Evolutionary conservation across 2,888 invertebrate genomes (phyloP), one percentile per base, ranked within the genome.

Genomic region (Ophraella communa): DNA sequence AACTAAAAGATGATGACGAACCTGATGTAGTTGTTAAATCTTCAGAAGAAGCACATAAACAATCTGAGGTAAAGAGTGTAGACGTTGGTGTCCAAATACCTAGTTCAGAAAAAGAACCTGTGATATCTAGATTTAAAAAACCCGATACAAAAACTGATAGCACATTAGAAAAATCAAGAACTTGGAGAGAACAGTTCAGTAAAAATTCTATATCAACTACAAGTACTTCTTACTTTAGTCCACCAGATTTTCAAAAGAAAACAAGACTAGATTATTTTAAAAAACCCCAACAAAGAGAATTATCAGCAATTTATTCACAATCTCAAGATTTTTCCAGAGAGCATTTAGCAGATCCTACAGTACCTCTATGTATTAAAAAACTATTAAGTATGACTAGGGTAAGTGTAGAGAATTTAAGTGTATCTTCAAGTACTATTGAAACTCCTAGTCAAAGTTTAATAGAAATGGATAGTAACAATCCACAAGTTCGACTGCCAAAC

Each of bases 321-420:
- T 17, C 7, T 7, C 39, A 39, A 39, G 39, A 59, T n/a, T 24
- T 52, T 2, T n/a, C 42, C 8, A 42, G 11, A 1, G 35, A 53
- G 1, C 27, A 30, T 33, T 20, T 54, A 5, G 20, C 21, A 33
- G 79, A 84, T 75, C 82, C 83, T 1, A 65, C 76, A 10, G 71
- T 86, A 42, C 74, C 81, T 3, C 79, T 80, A 7, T 85, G 85
- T 69, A 83, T 87, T 2, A 80, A 83, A 58, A 82, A 84, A 67
- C 75, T 87, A 39, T 73, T 87, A 18, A 78, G 78, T n/a, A 85
- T 87, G 86, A 84, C 85, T 0, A 81, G 83, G 27, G 76, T 73
- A 8, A 83, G 82, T 60, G 76, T 87, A n/a, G 83, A 85, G 11
- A 81, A 84, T 10, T 74, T 86, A 17, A 79, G 79, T 1, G 82